Evolutionary conservation across 2,888 invertebrate genomes (phyloP).

Genomic region (Catocala sponsa): DNA sequence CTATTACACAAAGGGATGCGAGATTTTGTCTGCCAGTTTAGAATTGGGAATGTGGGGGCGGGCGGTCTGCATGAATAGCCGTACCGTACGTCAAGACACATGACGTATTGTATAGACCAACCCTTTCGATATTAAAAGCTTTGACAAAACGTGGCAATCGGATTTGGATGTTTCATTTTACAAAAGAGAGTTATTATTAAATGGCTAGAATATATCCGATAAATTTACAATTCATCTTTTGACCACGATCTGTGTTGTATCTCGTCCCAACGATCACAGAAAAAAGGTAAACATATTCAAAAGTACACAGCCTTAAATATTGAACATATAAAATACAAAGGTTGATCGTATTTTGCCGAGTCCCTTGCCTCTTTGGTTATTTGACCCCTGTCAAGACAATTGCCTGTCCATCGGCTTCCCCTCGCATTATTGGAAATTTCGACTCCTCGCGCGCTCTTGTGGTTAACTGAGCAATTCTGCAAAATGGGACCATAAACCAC

Average conservation of each 20-base stretch:
- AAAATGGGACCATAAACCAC: conserved; percentile 56
- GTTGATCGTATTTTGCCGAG: conserved; percentile 44
- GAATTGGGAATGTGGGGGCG: conserved; percentile 69
- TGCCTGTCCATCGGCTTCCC: conserved; percentile 72
- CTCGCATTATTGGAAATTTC: conserved; percentile 74
- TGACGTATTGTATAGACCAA: conserved; percentile 52
- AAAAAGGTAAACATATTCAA: background rate
- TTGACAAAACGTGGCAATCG: conserved; percentile 13
- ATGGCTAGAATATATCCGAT: too few relatives aligned
- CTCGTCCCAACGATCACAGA: too few relatives aligned
- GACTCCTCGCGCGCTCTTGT: conserved; percentile 62
- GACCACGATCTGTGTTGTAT: too few relatives aligned
- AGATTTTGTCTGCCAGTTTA: conserved; percentile 79
- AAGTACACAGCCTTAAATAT: conserved; percentile 28
- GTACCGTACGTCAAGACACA: conserved; percentile 58
- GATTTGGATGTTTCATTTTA: conserved; percentile 13
- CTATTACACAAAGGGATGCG: conserved; percentile 78
- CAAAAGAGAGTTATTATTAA: too few relatives aligned
- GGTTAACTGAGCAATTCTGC: conserved; percentile 73
- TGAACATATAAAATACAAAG: conserved; percentile 30
- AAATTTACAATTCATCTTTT: too few relatives aligned
- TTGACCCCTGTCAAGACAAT: conserved; percentile 79
- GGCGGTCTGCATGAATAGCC: conserved; percentile 59
- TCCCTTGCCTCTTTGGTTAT: conserved; percentile 65
- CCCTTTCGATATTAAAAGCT: conserved; percentile 21